phyloP scores from a whole-genome alignment of 2,797 vertebrate species.

The Hozukius guyotensis region DNA sequence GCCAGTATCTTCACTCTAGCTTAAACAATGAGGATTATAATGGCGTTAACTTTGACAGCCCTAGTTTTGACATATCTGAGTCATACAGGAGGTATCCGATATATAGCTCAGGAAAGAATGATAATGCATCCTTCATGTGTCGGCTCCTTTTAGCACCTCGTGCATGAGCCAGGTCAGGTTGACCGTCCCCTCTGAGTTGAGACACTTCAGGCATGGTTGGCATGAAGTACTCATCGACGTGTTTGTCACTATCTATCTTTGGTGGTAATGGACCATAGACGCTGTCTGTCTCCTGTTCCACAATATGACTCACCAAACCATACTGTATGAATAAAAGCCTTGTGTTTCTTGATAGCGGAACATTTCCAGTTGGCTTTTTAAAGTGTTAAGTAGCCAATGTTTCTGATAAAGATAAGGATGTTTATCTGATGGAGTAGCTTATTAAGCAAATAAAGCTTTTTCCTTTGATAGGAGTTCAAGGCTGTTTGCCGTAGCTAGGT shows the following conservation, averaged over 20 bases:
- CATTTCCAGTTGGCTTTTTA: slow-evolving; percentile 34
- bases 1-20: no score
- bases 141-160: slow-evolving; percentile 9
- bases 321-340: slow-evolving; percentile 44
- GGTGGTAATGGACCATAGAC: slow-evolving; percentile 40
- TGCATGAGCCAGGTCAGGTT: slow-evolving; percentile 16
- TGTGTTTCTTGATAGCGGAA: slow-evolving; percentile 34
- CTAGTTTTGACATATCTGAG: neutral
- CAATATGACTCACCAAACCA: slow-evolving; percentile 54
- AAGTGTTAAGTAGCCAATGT: neutral
- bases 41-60: no score
- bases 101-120: slow-evolving; percentile 1
- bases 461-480: slow-evolving; percentile 15
- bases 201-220: slow-evolving; percentile 35
- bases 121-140: slow-evolving; percentile 13
- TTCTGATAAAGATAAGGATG: slow-evolving; percentile 26
- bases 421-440: slow-evolving; percentile 7
- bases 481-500: slow-evolving; percentile 33
- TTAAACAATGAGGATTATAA: no score
- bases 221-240: slow-evolving; percentile 38
- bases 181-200: slow-evolving; percentile 25
- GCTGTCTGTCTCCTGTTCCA: slow-evolving; percentile 47
- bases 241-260: slow-evolving; percentile 62
- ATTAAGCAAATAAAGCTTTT: slow-evolving; percentile 7
- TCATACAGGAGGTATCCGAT: slow-evolving; percentile 17